phyloP scores from a whole-genome alignment of 1,140 invertebrate species.

The Forficula auricularia region DNA sequence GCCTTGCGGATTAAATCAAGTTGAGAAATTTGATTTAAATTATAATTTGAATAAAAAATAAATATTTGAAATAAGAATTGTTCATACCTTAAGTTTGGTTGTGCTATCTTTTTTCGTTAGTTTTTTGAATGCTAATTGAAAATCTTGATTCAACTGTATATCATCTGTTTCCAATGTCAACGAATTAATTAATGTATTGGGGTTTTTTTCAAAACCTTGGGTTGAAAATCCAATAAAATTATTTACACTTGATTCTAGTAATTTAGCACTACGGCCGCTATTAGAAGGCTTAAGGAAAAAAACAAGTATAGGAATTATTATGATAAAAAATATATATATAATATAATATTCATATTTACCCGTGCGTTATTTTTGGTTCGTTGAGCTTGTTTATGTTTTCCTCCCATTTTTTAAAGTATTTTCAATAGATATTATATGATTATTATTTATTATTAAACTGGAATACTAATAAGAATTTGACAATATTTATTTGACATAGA shows the following conservation, averaged over 20 bases:
- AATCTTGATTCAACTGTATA: conserved; percentile 31
- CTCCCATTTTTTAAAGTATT: conserved; percentile 22
- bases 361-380: conserved; percentile 60
- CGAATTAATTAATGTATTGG: too few relatives aligned
- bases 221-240: conserved; percentile 51
- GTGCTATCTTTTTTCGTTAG: conserved; percentile 70
- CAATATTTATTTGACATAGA: too few relatives aligned
- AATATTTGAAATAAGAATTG: conserved; percentile 22
- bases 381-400: conserved; percentile 52
- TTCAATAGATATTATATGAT: too few relatives aligned
- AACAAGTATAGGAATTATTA: conserved; percentile 14
- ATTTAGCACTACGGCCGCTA: conserved; percentile 58
- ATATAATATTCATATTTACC: conserved; percentile 30
- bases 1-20: too few relatives aligned
- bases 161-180: neutral
- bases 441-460: too few relatives aligned
- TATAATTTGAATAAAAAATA: neutral
- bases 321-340: conserved; percentile 5
- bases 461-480: too few relatives aligned
- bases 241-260: conserved; percentile 38
- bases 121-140: conserved; percentile 50
- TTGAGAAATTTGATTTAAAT: too few relatives aligned
- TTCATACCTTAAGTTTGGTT: conserved; percentile 74
- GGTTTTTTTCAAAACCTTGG: too few relatives aligned
- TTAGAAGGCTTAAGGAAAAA: conserved; percentile 50